Evolutionary conservation across 1,140 invertebrate species (phyloP).

Genomic region (Hesperophylax magnus): DNA sequence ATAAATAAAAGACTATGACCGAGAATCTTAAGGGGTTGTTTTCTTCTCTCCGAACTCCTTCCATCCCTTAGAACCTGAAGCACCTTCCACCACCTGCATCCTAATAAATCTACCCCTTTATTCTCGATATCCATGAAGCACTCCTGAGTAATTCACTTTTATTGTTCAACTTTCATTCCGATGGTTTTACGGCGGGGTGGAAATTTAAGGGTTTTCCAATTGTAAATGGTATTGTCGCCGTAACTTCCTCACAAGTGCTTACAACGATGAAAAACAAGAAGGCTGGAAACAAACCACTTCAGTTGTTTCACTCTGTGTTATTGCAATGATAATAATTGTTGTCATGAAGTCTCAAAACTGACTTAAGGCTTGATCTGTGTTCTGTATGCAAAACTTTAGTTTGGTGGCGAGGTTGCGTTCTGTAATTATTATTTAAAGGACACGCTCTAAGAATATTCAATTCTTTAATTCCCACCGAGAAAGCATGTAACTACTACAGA

Average conservation of each 20-base stretch:
- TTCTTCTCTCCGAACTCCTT: background rate
- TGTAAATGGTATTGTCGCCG: constrained; percentile 33
- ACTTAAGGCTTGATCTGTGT: no score
- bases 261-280: background rate
- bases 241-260: background rate
- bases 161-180: constrained; percentile 33
- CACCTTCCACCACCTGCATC: background rate
- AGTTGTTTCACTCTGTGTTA: no score
- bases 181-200: constrained; percentile 29
- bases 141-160: constrained; percentile 34
- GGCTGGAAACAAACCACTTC: background rate
- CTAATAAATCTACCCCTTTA: background rate
- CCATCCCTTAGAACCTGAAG: background rate
- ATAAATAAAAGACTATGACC: no score
- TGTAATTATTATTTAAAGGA: no score
- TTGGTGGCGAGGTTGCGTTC: no score
- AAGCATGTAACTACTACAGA: no score
- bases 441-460: no score
- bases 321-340: no score
- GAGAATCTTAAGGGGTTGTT: background rate
- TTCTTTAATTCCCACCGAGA: no score
- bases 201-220: constrained; percentile 48
- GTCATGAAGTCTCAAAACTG: no score
- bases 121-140: constrained; percentile 17
- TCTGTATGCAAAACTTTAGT: no score